Base-by-base conservation (phyloP, 2,888 invertebrate genomes). In the Drosophila neotestacea region DNA sequence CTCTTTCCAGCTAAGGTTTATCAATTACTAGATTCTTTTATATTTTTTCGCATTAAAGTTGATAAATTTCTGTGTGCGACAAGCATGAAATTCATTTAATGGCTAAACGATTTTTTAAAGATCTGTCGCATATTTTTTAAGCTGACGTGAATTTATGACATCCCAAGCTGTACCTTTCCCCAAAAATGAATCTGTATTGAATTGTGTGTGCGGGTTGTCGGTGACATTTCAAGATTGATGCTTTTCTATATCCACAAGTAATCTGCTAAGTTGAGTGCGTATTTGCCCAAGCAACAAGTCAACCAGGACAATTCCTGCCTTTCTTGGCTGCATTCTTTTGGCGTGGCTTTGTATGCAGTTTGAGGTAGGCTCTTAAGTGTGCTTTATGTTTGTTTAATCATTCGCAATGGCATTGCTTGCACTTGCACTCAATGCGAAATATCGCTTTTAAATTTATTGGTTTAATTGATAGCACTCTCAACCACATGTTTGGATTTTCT, bases 191-290 rank as follows among this genome's bases (percentile, higher is more conserved):
- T 11, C 47, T 48, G 38, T 27, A 48, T 56, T 47, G 5, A 30
- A 46, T 22, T 22, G 55, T 32, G 34, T 47, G 11, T 54, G 47
- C 58, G 62, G 67, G 55, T 73, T 76, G 71, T 64, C 77, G 69
- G 72, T 85, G 88, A 86, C 88, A 89, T 85, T 88, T 61, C 79
- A 81, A 81, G 86, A 89, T 87, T 88, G 89, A 89, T 89, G 88
- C 79, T 70, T 79, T 72, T 56, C 63, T 77, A 71, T 68, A 89
- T 88, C 77, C 88, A 70, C 70, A 68, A 82, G 79, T 87, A 85
- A 89, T 85, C 87, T 81, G 76, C 73, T 77, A 89, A 87, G 80
- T 77, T 87, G 77, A 77, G 60, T 79, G 67, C 70, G 76, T 77
- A 81, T 88, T 85, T 77, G 58, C 44, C 54, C 54, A 63, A 65